Evolutionary conservation across 2,113 vertebrate species (phyloP), one percentile per base, ranked within the genome.

Genomic region (Grammomys dolichurus): DNA sequence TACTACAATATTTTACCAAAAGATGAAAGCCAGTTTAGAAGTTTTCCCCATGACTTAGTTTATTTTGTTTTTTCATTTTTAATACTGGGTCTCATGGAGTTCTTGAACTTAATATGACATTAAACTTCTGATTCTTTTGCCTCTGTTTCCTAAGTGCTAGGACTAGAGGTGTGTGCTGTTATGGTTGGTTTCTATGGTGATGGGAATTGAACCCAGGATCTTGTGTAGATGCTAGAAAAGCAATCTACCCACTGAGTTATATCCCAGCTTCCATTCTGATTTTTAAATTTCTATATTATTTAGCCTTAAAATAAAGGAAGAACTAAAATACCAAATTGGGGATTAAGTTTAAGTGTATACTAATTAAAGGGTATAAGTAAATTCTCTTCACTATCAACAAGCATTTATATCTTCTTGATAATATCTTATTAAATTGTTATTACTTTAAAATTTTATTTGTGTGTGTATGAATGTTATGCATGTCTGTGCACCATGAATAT

Each of bases 31-130:
- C 82, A 78, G 20, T 93, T 90, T 95, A 84, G 77, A 33, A 67
- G 81, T 85, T 94, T 96, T 94, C 51, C 84, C 96, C n/a, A 69
- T 89, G 67, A 91, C 77, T 94, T 89, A 77, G 28, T 80, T 96
- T n/a, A 78, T 96, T 96, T 95, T 76, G 54, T 94, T 93, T 95
- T 77, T 28, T 72, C 33, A 16, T 72, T 87, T 87, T 72, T 72
- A 7, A 72, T n/a, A n/a, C 19, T 51, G 86, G 48, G 36, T 88
- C 67, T 87, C 12, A 40, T 72, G 46, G 20, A 33, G 20, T 48
- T 36, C 12, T 54, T 69, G 67, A 87, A 72, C 20, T 88, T 67
- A 56, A 13, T 56, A 17, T 72, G 86, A 33, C 67, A 10, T 87
- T 54, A 69, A 72, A 54, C 19, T 87, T n/a, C 7, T 87, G 67